Conservation (phyloP, 1,140 invertebrate genomes). For the Brachionus asplanchnoidis region DNA sequence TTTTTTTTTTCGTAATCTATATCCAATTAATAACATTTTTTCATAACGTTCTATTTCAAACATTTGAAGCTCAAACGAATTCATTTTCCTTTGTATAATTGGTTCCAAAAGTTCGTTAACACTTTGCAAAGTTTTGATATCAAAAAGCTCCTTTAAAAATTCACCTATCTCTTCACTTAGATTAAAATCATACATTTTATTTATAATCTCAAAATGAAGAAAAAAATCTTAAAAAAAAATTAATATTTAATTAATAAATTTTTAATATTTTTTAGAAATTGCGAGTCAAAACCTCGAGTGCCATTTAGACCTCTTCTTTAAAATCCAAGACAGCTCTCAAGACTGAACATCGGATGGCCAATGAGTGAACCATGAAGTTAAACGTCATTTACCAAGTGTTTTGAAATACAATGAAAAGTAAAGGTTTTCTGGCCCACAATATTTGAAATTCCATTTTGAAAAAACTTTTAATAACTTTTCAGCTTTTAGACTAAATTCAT, state of each 20-base stretch:
- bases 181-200: neutral
- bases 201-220: neutral
- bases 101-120: neutral
- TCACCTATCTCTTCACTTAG: neutral
- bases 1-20: conserved; percentile 14
- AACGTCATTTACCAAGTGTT: conserved; percentile 3
- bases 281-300: neutral
- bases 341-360: conserved; percentile 10
- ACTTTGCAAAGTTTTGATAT: neutral
- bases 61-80: neutral
- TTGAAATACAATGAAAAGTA: conserved; percentile 21
- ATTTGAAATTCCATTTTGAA: conserved; percentile 11
- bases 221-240: neutral
- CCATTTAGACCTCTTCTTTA: neutral
- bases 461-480: conserved; percentile 9
- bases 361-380: neutral
- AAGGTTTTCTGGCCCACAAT: conserved; percentile 3
- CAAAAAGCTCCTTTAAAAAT: neutral
- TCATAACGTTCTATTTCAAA: neutral
- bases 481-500: neutral
- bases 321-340: neutral
- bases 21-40: neutral
- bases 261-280: neutral
- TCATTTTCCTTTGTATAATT: neutral
- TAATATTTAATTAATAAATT: neutral